These are phyloP conservation scores for Caloenas nicobarica DNA, from an alignment of 2,113 vertebrate genomes.

Conservation along the genomic window DNA sequence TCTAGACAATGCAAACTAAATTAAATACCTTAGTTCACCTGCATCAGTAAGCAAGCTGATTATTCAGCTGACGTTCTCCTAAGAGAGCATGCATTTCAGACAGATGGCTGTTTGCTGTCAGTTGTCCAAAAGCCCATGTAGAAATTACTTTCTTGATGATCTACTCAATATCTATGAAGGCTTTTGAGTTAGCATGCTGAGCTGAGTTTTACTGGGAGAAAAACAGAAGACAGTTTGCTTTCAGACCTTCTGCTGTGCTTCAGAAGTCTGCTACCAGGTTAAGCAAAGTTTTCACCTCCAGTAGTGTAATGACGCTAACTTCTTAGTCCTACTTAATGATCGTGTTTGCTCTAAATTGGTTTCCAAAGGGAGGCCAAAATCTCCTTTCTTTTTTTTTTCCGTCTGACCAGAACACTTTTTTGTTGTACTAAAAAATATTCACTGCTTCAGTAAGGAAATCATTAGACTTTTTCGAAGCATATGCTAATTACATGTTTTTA, in stretches of 20 bases:
- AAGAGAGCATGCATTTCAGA: not conserved
- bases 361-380: not conserved
- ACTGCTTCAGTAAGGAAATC: not conserved
- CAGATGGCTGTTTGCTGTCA: not conserved
- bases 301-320: not conserved
- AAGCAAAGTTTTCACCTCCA: not conserved
- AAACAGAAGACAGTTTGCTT: not conserved
- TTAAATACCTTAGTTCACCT: not conserved
- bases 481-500: not conserved
- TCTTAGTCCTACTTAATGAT: not conserved
- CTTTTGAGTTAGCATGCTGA: not conserved
- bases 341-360: not conserved
- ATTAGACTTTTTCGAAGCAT: not conserved
- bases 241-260: not conserved
- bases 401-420: not conserved
- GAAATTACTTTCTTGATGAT: not conserved
- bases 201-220: not conserved
- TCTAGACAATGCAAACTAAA: not conserved
- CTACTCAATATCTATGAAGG: not conserved
- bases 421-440: not conserved
- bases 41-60: not conserved
- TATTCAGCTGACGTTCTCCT: not conserved
- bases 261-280: not conserved
- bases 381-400: not conserved
- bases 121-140: not conserved